These are phyloP conservation scores for Saccopteryx bilineata DNA, from an alignment of 2,113 vertebrate genomes.

Conservation along the genomic window DNA sequence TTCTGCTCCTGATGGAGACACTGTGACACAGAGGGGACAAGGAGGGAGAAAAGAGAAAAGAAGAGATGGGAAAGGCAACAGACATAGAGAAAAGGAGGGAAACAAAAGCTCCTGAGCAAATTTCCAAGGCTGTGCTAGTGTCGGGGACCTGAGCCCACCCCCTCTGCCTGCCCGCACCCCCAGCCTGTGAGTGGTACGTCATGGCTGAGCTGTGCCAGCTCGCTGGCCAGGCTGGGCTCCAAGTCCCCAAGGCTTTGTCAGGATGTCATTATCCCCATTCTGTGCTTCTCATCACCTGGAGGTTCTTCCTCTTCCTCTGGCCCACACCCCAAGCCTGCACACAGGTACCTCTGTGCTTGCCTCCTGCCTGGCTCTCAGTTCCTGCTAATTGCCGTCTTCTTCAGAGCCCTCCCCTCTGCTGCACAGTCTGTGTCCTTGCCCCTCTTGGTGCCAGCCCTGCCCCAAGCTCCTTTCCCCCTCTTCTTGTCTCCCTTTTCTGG, in stretches of 20 bases:
- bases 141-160: not conserved
- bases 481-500: not conserved
- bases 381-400: not conserved
- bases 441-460: not conserved
- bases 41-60: not conserved
- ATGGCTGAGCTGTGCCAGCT: not conserved
- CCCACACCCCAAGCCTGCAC: not conserved
- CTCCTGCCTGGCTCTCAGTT: not conserved
- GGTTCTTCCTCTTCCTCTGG: constrained; percentile 62
- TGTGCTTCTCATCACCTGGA: constrained; percentile 61
- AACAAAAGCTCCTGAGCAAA: constrained; percentile 69
- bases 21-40: not conserved
- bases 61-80: not conserved
- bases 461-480: not conserved
- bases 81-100: constrained; percentile 46
- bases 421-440: not conserved
- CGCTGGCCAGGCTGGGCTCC: constrained; percentile 35
- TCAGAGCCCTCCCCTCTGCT: not conserved
- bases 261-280: constrained; percentile 70
- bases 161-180: not conserved
- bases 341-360: not conserved
- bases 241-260: constrained; percentile 46
- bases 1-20: not conserved
- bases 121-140: too few relatives aligned
- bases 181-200: not conserved